Evolutionary conservation across 64 coral and sea anemone species (phyloP).

Genomic region (Platygyra sinensis): DNA sequence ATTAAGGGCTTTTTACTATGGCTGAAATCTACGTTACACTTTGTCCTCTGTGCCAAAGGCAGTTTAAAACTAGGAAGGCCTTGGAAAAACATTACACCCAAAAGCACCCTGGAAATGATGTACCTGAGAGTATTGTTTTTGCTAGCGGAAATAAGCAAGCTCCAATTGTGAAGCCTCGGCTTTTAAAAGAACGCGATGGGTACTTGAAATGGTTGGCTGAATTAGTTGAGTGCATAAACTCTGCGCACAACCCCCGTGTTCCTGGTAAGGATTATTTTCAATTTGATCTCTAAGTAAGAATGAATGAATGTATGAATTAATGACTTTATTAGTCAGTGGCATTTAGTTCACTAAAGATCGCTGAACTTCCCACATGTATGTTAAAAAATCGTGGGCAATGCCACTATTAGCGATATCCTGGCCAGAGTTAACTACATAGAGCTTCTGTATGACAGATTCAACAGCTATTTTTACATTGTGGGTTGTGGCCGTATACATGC

Average conservation of each 20-base stretch:
- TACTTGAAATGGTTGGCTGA: slow-evolving; percentile 53
- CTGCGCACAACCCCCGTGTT: slow-evolving; percentile 55
- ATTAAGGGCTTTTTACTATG: neutral
- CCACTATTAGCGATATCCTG: too few species aligned
- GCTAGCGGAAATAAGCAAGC: slow-evolving; percentile 5
- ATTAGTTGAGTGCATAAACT: slow-evolving; percentile 64
- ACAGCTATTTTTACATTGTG: too few species aligned
- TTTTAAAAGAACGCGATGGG: slow-evolving; percentile 16
- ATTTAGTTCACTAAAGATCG: too few species aligned
- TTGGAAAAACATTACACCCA: slow-evolving; percentile 14
- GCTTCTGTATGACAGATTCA: too few species aligned
- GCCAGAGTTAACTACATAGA: too few species aligned
- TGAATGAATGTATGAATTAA: too few species aligned
- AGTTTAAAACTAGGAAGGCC: slow-evolving; percentile 16
- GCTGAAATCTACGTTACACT: slow-evolving; percentile 6
- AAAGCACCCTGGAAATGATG: slow-evolving; percentile 5
- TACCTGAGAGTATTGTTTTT: slow-evolving; percentile 12
- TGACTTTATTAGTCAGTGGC: too few species aligned
- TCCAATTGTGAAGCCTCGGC: neutral
- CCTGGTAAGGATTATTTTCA: slow-evolving; percentile 28
- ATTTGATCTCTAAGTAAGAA: neutral
- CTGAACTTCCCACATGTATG: too few species aligned
- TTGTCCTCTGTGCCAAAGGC: slow-evolving; percentile 10
- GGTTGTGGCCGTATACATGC: too few species aligned
- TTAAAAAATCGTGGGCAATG: too few species aligned